A percentile compares a stretch with the other conserved stretches of the same genome.
Evolutionary conservation across 2,113 vertebrate species (phyloP).

Genomic region (Varanus salvator): DNA sequence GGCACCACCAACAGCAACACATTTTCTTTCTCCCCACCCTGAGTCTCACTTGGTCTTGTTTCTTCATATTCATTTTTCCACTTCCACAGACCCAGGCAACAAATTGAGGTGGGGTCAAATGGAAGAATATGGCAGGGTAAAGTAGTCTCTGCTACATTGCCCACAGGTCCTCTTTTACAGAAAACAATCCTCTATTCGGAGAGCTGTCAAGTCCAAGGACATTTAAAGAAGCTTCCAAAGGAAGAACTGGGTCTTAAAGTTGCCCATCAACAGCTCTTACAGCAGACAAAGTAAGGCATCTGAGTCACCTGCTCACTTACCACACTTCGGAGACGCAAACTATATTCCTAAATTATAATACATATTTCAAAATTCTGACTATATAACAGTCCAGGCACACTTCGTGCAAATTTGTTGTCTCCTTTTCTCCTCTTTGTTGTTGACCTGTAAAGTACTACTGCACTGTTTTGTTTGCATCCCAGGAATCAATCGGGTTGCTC

Average conservation of each 20-base stretch:
- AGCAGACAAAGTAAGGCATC: no score
- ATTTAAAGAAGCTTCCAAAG: no score
- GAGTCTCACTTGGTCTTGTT: neutral
- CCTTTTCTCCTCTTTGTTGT: neutral
- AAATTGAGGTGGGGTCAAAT: neutral
- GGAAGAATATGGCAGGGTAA: neutral
- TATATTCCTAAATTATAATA: no score
- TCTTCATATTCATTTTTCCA: neutral
- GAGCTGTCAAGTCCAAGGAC: neutral
- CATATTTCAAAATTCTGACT: no score
- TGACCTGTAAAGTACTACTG: neutral
- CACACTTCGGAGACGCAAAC: no score
- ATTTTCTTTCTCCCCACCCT: neutral
- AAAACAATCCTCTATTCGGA: neutral
- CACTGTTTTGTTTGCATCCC: neutral
- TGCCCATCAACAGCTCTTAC: no score
- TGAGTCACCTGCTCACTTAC: no score
- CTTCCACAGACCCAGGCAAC: no score
- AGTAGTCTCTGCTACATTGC: neutral
- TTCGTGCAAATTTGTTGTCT: no score
- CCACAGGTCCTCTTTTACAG: neutral
- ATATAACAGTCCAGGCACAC: no score
- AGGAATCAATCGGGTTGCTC: neutral
- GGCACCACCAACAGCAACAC: no score
- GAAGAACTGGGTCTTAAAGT: no score